phyloP scores from a whole-genome alignment of 2,113 vertebrate genomes.

The Bostrychus sinensis region DNA sequence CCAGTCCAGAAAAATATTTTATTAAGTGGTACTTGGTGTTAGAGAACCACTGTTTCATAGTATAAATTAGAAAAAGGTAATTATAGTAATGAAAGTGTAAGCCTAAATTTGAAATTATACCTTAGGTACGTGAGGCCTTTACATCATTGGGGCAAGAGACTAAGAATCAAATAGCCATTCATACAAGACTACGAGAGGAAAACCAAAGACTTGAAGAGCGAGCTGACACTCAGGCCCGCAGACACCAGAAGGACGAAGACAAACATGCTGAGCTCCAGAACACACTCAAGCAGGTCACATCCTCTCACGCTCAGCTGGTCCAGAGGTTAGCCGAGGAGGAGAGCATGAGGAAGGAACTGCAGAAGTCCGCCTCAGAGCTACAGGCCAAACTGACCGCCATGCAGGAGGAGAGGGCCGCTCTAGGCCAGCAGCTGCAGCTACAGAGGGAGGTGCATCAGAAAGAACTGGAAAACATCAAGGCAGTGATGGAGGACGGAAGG shows the following conservation, averaged over 20 bases:
- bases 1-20: too few relatives aligned
- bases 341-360: slow-evolving; percentile 78
- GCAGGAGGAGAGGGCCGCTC: slow-evolving; percentile 79
- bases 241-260: slow-evolving; percentile 71
- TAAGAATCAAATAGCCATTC: slow-evolving; percentile 74
- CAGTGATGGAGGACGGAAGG: slow-evolving; percentile 75
- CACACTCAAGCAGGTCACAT: slow-evolving; percentile 80
- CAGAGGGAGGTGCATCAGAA: slow-evolving; percentile 87
- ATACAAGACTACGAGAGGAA: slow-evolving; percentile 79
- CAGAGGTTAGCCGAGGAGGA: slow-evolving; percentile 83
- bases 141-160: slow-evolving; percentile 80
- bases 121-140: slow-evolving; percentile 75
- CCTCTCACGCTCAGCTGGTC: slow-evolving; percentile 79
- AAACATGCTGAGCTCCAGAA: slow-evolving; percentile 79
- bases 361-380: slow-evolving; percentile 76
- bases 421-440: slow-evolving; percentile 85
- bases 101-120: slow-evolving; percentile 12
- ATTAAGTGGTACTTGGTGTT: too few relatives aligned
- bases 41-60: too few relatives aligned
- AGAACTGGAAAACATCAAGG: slow-evolving; percentile 81
- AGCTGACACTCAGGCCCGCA: slow-evolving; percentile 63
- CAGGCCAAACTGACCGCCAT: slow-evolving; percentile 73
- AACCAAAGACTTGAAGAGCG: slow-evolving; percentile 82
- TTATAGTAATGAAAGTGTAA: too few relatives aligned
- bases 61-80: too few relatives aligned